Percentiles rank a stretch among this genome's conserved stretches.
These are phyloP conservation scores for Oreonectes daqikongensis DNA, from an alignment of 2,797 vertebrate species.

Conservation along the genomic window DNA sequence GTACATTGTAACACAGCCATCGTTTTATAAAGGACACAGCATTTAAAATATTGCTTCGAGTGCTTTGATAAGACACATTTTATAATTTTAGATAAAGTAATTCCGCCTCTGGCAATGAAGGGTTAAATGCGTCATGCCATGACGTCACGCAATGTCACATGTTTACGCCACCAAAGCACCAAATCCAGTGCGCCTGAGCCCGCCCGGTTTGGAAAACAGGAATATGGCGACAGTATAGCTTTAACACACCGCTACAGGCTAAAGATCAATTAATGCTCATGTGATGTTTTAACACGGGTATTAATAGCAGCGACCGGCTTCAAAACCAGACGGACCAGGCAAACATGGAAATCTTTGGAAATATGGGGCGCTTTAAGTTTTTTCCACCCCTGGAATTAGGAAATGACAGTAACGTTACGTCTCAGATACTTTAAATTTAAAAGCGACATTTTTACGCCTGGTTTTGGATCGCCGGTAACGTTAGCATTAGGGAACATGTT, in stretches of 20 bases:
- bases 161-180: not conserved
- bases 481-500: not conserved
- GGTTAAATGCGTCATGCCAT: not conserved
- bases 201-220: slow-evolving; percentile 15
- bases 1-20: too few species aligned
- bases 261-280: slow-evolving; percentile 39
- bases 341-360: slow-evolving; percentile 56
- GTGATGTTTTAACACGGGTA: slow-evolving; percentile 52
- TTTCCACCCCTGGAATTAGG: slow-evolving; percentile 40
- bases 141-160: slow-evolving; percentile 25
- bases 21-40: too few species aligned
- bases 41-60: too few species aligned
- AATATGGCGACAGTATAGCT: slow-evolving; percentile 15
- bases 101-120: not conserved
- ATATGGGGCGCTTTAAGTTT: slow-evolving; percentile 27
- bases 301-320: slow-evolving; percentile 48
- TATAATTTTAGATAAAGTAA: too few species aligned
- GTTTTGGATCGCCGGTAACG: not conserved
- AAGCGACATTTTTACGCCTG: slow-evolving; percentile 6
- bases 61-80: too few species aligned
- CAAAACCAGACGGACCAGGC: not conserved
- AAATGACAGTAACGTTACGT: slow-evolving; percentile 20
- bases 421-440: slow-evolving; percentile 39
- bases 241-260: not conserved
- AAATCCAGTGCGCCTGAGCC: not conserved